Conservation (phyloP, 2,888 invertebrate genomes). For the Charanyca ferruginea region DNA sequence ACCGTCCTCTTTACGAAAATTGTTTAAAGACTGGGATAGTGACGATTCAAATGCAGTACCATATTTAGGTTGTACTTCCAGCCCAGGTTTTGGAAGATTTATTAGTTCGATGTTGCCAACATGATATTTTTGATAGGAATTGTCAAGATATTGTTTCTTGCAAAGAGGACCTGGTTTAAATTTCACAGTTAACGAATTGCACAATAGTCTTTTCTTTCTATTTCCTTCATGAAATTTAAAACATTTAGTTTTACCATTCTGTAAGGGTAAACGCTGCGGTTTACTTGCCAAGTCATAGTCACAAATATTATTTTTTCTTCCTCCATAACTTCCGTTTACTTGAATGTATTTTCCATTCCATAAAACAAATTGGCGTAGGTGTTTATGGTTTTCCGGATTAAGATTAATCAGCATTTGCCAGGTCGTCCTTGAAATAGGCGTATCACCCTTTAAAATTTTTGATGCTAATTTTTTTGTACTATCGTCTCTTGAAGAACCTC, state of each 20-base stretch:
- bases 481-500: constrained; percentile 76
- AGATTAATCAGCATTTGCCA: constrained; percentile 88
- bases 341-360: constrained; percentile 82
- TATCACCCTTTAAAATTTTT: constrained; percentile 76
- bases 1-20: constrained; percentile 79
- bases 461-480: constrained; percentile 78
- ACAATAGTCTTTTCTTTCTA: constrained; percentile 75
- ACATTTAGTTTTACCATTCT: constrained; percentile 50
- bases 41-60: constrained; percentile 85
- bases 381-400: constrained; percentile 76
- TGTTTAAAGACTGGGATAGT: constrained; percentile 83
- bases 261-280: constrained; percentile 51
- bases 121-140: constrained; percentile 83
- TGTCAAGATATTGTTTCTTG: constrained; percentile 85
- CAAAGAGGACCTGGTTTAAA: constrained; percentile 91
- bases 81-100: constrained; percentile 86
- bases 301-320: constrained; percentile 79
- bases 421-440: constrained; percentile 79
- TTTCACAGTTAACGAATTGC: constrained; percentile 79
- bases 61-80: constrained; percentile 87
- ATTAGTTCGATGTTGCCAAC: constrained; percentile 86
- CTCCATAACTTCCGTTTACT: constrained; percentile 83
- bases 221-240: constrained; percentile 54
- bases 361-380: constrained; percentile 79
- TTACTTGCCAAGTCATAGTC: constrained; percentile 74